Conservation (phyloP, 1,140 invertebrate genomes). For the Polypedilum pembai region DNA sequence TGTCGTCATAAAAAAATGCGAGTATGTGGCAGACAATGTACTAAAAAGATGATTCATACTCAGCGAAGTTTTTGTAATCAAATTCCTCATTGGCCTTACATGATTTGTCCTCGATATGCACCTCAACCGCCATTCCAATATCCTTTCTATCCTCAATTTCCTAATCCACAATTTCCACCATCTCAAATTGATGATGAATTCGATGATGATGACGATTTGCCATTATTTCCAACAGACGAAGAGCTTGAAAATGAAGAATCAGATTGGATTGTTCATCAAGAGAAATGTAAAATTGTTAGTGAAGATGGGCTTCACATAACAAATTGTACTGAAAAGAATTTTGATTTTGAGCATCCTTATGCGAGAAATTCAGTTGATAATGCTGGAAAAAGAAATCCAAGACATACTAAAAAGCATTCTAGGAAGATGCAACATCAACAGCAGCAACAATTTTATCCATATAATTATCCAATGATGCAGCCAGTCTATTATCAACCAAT, state of each 20-base stretch:
- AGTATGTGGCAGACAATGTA: conserved; percentile 37
- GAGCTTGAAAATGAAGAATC: not conserved
- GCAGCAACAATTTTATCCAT: not conserved
- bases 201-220: conserved; percentile 11
- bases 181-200: not conserved
- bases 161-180: not conserved
- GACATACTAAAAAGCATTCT: conserved; percentile 33
- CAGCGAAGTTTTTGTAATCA: not conserved
- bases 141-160: not conserved
- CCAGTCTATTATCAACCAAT: not conserved
- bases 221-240: not conserved
- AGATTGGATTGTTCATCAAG: conserved; percentile 31
- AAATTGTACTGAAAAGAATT: conserved; percentile 31
- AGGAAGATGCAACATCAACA: conserved; percentile 31
- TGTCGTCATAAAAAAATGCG: conserved; percentile 33
- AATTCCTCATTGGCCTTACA: not conserved
- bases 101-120: not conserved
- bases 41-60: conserved; percentile 37
- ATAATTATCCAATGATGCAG: conserved; percentile 6
- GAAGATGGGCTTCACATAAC: conserved; percentile 31
- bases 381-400: conserved; percentile 20
- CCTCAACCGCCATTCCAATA: not conserved
- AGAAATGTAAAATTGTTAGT: conserved; percentile 31
- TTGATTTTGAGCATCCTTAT: not conserved
- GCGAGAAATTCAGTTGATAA: conserved; percentile 8